Evolutionary conservation across 2,113 vertebrate species (phyloP).

Genomic region (Coryphaenoides rupestris): DNA sequence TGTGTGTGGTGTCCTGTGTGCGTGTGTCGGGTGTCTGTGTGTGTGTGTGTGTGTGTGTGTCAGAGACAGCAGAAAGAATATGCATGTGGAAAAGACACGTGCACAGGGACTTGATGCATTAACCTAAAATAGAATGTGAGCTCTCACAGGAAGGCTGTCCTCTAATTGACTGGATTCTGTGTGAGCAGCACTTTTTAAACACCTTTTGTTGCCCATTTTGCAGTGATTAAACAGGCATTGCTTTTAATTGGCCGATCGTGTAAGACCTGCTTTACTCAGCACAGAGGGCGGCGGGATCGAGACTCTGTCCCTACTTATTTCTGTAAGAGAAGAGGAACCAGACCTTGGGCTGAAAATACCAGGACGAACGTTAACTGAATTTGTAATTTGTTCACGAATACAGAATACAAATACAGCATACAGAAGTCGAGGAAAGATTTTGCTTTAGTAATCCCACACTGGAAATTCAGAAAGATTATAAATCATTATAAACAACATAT

Average conservation of each 20-base stretch:
- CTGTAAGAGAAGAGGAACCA: no score
- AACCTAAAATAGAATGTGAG: conserved; percentile 57
- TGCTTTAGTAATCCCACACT: no score
- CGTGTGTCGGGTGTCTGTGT: conserved; percentile 15
- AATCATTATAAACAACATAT: no score
- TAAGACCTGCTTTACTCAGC: conserved; percentile 43
- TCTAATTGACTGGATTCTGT: conserved; percentile 64
- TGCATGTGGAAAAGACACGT: conserved; percentile 2
- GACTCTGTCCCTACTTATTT: no score
- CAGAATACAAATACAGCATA: no score
- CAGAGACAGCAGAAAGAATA: neutral
- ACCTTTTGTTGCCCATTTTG: conserved; percentile 60
- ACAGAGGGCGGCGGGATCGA: conserved; percentile 10
- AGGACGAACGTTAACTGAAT: no score
- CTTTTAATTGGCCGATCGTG: conserved; percentile 59
- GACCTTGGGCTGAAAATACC: no score
- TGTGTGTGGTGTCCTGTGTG: neutral
- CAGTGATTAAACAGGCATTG: conserved; percentile 57
- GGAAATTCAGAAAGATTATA: no score
- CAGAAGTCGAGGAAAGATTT: no score
- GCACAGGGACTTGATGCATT: conserved; percentile 44
- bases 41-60: conserved; percentile 17
- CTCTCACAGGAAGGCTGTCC: conserved; percentile 56
- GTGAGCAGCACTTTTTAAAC: conserved; percentile 63
- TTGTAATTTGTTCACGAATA: no score